Conservation (phyloP, 2,113 vertebrate species). For the Stegostoma tigrinum region DNA sequence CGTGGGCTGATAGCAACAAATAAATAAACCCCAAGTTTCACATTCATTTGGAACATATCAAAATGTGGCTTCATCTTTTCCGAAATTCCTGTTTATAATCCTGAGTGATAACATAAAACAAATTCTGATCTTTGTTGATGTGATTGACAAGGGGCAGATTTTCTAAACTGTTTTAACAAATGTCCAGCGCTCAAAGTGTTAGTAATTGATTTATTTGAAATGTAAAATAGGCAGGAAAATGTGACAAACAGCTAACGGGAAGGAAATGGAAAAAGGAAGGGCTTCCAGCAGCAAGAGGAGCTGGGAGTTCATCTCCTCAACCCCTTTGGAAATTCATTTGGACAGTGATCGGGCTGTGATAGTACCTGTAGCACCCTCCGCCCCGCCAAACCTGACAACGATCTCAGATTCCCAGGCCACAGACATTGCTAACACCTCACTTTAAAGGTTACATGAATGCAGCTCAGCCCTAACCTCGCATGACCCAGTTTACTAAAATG, state of each 20-base stretch:
- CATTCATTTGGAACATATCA: not conserved
- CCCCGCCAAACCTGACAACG: not conserved
- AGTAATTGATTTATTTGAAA: not conserved
- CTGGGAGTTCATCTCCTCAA: not conserved
- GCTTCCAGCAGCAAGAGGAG: not conserved
- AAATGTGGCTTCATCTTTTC: not conserved
- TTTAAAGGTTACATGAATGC: not conserved
- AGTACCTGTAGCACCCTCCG: too few relatives aligned
- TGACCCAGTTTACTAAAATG: not conserved
- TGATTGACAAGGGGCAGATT: not conserved
- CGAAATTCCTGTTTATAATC: not conserved
- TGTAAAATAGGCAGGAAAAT: slow-evolving; percentile 11
- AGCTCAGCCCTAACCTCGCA: not conserved
- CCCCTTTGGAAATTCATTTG: not conserved
- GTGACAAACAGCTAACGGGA: not conserved
- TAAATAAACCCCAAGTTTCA: not conserved
- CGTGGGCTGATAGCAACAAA: not conserved
- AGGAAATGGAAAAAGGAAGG: not conserved
- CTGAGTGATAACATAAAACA: not conserved
- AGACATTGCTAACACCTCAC: not conserved
- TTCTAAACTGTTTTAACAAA: not conserved
- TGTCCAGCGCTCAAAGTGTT: not conserved
- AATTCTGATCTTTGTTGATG: not conserved
- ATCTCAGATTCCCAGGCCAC: not conserved
- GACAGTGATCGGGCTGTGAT: not conserved